Conservation (phyloP, 1,140 invertebrate species). For the Macrocentrus cingulum region DNA sequence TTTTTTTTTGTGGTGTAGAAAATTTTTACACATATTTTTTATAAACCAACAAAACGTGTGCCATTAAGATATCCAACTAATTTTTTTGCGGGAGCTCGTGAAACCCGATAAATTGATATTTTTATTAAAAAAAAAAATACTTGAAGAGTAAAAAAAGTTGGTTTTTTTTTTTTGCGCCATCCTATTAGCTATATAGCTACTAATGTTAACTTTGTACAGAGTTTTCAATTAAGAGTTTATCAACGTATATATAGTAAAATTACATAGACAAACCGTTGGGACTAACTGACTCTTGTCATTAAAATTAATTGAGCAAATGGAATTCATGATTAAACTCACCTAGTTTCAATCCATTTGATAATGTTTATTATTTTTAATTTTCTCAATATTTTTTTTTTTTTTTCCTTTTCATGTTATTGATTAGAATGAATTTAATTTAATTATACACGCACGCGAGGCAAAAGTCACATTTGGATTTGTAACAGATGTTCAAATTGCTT, state of each 20-base stretch:
- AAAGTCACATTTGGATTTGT: too few relatives aligned
- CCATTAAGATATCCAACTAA: too few relatives aligned
- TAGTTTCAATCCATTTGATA: neutral
- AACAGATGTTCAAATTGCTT: conserved; percentile 9
- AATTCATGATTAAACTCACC: neutral
- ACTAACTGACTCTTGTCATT: conserved; percentile 1
- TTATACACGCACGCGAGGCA: neutral
- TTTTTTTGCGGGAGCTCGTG: too few relatives aligned
- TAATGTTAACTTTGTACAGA: conserved; percentile 9
- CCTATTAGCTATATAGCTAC: neutral
- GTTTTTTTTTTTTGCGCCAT: too few relatives aligned
- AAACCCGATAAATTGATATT: neutral
- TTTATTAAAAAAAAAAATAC: neutral
- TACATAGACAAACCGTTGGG: neutral
- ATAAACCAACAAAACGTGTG: too few relatives aligned
- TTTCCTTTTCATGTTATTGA: neutral
- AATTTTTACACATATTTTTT: too few relatives aligned
- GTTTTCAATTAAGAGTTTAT: conserved; percentile 15
- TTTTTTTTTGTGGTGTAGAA: too few relatives aligned
- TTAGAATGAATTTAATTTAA: neutral
- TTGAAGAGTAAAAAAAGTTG: neutral
- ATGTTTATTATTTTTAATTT: neutral
- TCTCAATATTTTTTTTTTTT: conserved; percentile 10
- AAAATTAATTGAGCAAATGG: conserved; percentile 14
- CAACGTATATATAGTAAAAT: conserved; percentile 1